Evolutionary conservation across 2,888 invertebrate species (phyloP), one percentile per base, ranked within the genome.

Genomic region (Melipona beecheii): DNA sequence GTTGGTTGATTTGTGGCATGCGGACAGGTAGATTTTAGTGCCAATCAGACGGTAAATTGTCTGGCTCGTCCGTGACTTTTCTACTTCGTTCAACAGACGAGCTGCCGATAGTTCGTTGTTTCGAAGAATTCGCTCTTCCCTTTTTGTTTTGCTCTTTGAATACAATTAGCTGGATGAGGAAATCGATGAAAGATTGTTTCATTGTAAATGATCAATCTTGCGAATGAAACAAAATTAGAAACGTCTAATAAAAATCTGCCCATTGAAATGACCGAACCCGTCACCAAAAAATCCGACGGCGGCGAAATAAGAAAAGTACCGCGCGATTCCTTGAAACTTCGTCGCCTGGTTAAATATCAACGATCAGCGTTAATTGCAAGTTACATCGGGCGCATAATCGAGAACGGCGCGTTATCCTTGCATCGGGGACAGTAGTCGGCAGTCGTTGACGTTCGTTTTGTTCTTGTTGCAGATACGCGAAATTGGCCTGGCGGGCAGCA

Each of bases 401-500:
- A 50, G 24, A 27, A 5, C 17, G 52, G 21, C 24, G 21, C 69
- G 62, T 56, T 58, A 56, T 49, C 56, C 73, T 73, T 52, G 68
- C 50, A 4, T 19, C 27, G 49, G 0, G 21, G 74, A 58, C 71
- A 79, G 54, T 49, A 72, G 54, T 68, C 31, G 15, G 24, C 54
- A 58, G 49, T 76, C 72, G 66, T 80, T 85, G 76, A 86, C 74
- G 50, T 52, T 75, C 52, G 31, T 82, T 75, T 74, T 54, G 43
- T 71, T 86, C 78, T 79, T 79, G 71, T 86, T 86, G 56, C 85
- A 86, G 86, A 79, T 77, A 56, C 72, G 66, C 31, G 75, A 79
- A 77, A 75, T 75, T 68, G 54, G 65, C 64, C 9, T n/a, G 68
- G 27, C 62, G 77, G 68, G 43, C 50, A 49, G 76, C 71, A 24